A percentile compares a stretch with the other conserved stretches of the same genome.
Conservation (phyloP, 2,888 invertebrate species). For the Drosophila basisetae region DNA sequence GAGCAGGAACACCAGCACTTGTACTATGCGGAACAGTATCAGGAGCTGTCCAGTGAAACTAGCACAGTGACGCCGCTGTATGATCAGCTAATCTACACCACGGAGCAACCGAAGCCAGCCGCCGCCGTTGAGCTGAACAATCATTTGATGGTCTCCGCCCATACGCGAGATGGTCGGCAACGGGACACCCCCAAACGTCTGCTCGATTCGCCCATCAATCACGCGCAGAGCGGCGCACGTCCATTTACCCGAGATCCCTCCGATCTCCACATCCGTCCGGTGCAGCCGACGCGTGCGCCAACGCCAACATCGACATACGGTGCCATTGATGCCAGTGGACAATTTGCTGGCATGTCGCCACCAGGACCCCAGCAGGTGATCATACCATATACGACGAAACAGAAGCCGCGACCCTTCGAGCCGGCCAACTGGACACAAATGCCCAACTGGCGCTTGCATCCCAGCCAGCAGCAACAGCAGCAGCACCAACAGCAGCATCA, state of each 20-base stretch:
- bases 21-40: conserved; percentile 36
- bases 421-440: conserved; percentile 56
- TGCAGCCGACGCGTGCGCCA: conserved; percentile 62
- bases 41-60: conserved; percentile 44
- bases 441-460: conserved; percentile 59
- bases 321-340: conserved; percentile 83
- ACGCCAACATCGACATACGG: conserved; percentile 84
- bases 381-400: conserved; percentile 91
- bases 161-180: conserved; percentile 44
- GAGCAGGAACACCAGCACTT: neutral
- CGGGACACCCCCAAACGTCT: conserved; percentile 85
- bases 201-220: conserved; percentile 87
- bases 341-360: conserved; percentile 82
- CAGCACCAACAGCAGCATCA: conserved; percentile 72
- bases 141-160: conserved; percentile 45
- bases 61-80: conserved; percentile 41
- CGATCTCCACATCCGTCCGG: conserved; percentile 71
- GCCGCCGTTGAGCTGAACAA: conserved; percentile 63
- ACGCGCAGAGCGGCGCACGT: conserved; percentile 46
- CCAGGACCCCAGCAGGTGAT: conserved; percentile 89
- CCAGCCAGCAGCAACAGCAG: conserved; percentile 80
- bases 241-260: conserved; percentile 86
- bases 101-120: conserved; percentile 37
- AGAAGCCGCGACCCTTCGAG: conserved; percentile 87
- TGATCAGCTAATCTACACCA: conserved; percentile 46